Evolutionary conservation across 2,113 vertebrate species (phyloP), one percentile per base, ranked within the genome.

Genomic region (Grallaria varia): DNA sequence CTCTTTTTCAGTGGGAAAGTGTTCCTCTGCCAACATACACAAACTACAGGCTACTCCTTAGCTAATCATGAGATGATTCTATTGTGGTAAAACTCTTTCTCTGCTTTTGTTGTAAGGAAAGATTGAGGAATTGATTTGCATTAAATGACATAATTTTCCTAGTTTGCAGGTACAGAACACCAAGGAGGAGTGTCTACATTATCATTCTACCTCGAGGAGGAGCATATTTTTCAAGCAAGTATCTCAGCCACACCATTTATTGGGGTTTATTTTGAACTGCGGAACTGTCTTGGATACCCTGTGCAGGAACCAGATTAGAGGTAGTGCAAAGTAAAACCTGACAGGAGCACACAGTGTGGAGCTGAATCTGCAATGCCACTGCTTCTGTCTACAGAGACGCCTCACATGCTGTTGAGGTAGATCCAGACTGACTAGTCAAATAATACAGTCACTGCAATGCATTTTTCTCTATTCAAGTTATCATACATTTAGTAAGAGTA

Each of bases 1-100:
- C 27, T 83, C 49, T 72, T 93, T 84, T 64, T 87, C 67, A 79
- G 16, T 53, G 52, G 45, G 58, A 93, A 91, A 86, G 37, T 21
- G n/a, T 39, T 52, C 58, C 28, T 30, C 35, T 76, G 85, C 81
- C 72, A 93, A 93, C 27, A 55, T 37, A 89, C 30, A 72, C 49
- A 87, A 87, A 89, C 53, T 31, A 30, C 22, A 53, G 66, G 44
- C 39, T 80, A 47, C 72, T 50, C 23, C 45, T 64, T 5, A 16
- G 74, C 66, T 71, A 56, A 83, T 62, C 45, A n/a, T 74, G 78
- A 90, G 30, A 25, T 42, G 49, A 84, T 77, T 58, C 72, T 86
- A 63, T 55, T 87, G 44, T 40, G 63, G 49, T 53, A 89, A 58
- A 95, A 84, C 63, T 58, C 35, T 0, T 75, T 39, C 27, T 86